Evolutionary conservation across 2,888 invertebrate genomes (phyloP).

Genomic region (Oeneis ivallda): DNA sequence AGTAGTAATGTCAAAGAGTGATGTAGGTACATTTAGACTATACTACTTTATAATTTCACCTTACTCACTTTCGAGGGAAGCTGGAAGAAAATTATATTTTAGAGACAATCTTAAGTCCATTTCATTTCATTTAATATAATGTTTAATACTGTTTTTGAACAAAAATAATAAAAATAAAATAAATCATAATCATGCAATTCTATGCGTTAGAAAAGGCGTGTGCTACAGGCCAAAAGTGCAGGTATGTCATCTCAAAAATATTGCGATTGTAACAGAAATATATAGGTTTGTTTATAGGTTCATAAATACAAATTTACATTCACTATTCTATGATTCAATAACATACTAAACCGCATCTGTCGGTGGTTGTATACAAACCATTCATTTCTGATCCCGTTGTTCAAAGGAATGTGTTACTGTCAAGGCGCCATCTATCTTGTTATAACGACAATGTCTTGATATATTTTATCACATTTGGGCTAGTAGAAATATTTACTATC

Average conservation of each 20-base stretch:
- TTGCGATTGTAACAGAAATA: not conserved
- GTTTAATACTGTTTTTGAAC: too few species aligned
- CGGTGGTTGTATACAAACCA: slow-evolving; percentile 49
- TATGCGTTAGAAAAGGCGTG: too few species aligned
- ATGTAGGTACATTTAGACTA: too few species aligned
- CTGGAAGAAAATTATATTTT: too few species aligned
- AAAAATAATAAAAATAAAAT: too few species aligned
- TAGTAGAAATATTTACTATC: slow-evolving; percentile 73
- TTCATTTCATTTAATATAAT: too few species aligned
- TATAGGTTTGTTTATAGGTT: not conserved
- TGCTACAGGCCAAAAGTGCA: not conserved
- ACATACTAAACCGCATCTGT: not conserved
- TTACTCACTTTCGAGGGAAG: too few species aligned
- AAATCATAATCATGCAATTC: too few species aligned
- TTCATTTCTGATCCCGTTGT: slow-evolving; percentile 62
- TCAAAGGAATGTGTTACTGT: slow-evolving; percentile 63
- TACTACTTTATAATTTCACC: too few species aligned
- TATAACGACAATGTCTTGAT: slow-evolving; percentile 80
- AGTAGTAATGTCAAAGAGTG: too few species aligned
- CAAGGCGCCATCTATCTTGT: slow-evolving; percentile 69
- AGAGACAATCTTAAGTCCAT: too few species aligned
- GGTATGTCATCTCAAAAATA: not conserved
- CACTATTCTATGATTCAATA: not conserved
- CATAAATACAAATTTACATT: not conserved
- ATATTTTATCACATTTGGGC: slow-evolving; percentile 78